Evolutionary conservation across 2,113 vertebrate genomes (phyloP), one percentile per base, ranked within the genome.

Genomic region (Alethe castanea): DNA sequence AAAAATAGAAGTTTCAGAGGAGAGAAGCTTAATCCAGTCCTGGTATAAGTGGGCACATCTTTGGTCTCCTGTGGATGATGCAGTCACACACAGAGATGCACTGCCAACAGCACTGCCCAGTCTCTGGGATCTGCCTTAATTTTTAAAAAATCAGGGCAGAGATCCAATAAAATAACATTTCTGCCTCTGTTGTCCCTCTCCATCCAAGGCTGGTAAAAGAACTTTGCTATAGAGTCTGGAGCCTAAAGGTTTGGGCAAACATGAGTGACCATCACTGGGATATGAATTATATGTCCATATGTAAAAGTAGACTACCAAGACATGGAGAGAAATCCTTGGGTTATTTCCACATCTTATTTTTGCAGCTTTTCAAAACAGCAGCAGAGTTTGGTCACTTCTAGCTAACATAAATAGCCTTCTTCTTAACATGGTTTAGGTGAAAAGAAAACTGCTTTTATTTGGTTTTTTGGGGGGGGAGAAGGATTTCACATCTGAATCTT

Each of bases 141-240:
- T 50, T 80, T 16, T 8, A 35, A 83, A 62, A 95, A 64, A 52
- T 57, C 25, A 31, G 24, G 45, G 40, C 23, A 85, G 29, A 81
- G 15, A 50, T 40, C 23, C 18, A 69, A n/a, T 31, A 29, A 77
- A 81, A 71, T 3, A 29, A 23, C 26, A 50, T 86, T 73, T 70
- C 54, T 73, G 26, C 15, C 60, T 6, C 47, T 35, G 1, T 59
- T 83, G 33, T 67, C 35, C 31, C 5, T 59, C 24, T 67, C 33
- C 11, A 11, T 15, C 16, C 11, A 24, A 86, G 64, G 12, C 45
- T 36, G 0, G 0, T 1, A 12, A 22, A 65, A 81, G 31, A 31
- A n/a, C 2, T 6, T 40, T 70, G 7, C n/a, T 60, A 12, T 19
- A 36, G 11, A 42, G 14, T 28, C 22, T 64, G 31, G 25, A 88